These are phyloP conservation scores for Eufriesea mexicana DNA, from an alignment of 1,140 invertebrate genomes.

Conservation along the genomic window DNA sequence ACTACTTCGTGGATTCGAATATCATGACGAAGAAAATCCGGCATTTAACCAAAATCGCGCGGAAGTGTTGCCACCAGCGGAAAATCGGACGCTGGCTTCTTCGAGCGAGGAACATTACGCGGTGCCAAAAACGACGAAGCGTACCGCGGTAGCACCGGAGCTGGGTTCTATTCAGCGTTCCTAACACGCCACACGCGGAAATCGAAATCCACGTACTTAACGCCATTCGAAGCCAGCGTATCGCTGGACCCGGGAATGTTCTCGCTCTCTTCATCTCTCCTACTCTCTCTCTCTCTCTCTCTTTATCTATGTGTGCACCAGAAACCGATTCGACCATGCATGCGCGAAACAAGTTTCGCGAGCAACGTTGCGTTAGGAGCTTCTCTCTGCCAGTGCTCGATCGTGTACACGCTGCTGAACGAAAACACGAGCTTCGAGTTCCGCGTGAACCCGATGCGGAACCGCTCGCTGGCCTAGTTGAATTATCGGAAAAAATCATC, in stretches of 20 bases:
- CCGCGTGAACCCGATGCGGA: neutral
- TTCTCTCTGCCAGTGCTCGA: neutral
- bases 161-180: conserved; percentile 10
- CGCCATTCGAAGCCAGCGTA: neutral
- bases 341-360: conserved; percentile 37
- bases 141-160: neutral
- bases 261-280: no score
- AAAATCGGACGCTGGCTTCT: neutral
- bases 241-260: neutral
- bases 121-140: neutral
- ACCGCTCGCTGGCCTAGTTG: neutral
- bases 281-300: neutral
- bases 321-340: conserved; percentile 35
- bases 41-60: neutral
- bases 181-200: neutral
- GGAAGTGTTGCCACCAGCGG: no score
- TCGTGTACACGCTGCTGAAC: neutral
- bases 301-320: neutral
- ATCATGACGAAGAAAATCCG: neutral
- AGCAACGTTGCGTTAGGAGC: conserved; percentile 27
- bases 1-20: no score
- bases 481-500: conserved; percentile 24
- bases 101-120: neutral
- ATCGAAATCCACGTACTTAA: conserved; percentile 22
- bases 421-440: neutral